Conservation (phyloP, 2,797 vertebrate genomes). For the Karalla daura region DNA sequence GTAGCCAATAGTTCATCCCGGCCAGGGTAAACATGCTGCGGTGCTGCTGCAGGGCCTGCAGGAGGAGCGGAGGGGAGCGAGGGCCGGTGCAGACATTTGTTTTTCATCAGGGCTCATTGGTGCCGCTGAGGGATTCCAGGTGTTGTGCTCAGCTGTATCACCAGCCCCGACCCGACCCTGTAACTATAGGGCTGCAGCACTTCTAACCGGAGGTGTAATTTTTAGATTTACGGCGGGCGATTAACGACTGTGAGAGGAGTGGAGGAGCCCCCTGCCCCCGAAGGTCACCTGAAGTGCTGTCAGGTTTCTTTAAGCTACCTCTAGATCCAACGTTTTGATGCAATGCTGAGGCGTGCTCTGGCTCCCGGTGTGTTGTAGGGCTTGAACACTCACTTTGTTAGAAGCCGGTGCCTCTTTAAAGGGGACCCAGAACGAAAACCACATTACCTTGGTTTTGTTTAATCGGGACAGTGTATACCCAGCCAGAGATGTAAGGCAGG, state of each 20-base stretch:
- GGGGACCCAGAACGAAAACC: too few species aligned
- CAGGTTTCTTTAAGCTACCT: conserved; percentile 14
- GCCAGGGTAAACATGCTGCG: conserved; percentile 73
- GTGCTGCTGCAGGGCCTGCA: conserved; percentile 63
- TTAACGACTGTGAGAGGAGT: conserved; percentile 46
- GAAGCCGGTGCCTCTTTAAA: too few species aligned
- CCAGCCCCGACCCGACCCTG: conserved; percentile 52
- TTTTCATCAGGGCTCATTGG: conserved; percentile 78
- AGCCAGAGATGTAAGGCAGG: too few species aligned
- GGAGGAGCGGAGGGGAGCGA: background rate
- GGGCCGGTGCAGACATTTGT: conserved; percentile 73
- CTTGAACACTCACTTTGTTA: background rate
- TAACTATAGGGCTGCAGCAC: conserved; percentile 60
- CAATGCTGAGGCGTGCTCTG: conserved; percentile 1
- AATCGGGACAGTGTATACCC: too few species aligned
- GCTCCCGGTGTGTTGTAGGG: background rate
- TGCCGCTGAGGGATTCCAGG: conserved; percentile 81
- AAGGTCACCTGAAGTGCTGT: conserved; percentile 51
- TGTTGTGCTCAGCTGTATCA: conserved; percentile 75
- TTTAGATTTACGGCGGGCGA: conserved; percentile 56
- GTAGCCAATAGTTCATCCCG: conserved; percentile 65
- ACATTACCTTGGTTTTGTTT: too few species aligned
- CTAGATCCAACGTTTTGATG: background rate
- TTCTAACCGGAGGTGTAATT: conserved; percentile 63
- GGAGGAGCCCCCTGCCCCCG: background rate